Percentiles rank a stretch among this genome's conserved stretches.
Conservation (phyloP, 1,140 invertebrate species). For the Drepana arcuata region DNA sequence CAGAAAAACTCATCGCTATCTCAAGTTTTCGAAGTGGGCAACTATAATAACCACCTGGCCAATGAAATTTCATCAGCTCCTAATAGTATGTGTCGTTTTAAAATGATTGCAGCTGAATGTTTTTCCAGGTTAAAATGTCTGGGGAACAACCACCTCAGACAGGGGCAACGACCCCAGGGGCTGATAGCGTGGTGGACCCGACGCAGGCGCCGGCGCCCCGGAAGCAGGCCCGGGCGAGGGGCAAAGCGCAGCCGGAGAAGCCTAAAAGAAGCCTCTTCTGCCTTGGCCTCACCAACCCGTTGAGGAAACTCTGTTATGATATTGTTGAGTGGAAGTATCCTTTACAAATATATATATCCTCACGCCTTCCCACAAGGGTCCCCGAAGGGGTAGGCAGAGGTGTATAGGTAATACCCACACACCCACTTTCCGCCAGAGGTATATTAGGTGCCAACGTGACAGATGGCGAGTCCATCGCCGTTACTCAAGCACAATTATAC, state of each 20-base stretch:
- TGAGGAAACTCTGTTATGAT: conserved; percentile 95
- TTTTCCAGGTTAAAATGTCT: conserved; percentile 49
- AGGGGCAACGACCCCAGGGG: conserved; percentile 29
- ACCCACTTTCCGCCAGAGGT: too few species aligned
- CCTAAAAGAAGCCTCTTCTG: conserved; percentile 95
- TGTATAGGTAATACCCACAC: too few species aligned
- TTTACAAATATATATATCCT: too few species aligned
- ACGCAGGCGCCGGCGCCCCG: conserved; percentile 50
- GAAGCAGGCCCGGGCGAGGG: conserved; percentile 78
- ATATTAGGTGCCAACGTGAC: too few species aligned
- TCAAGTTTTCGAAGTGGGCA: too few species aligned
- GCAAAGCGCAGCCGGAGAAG: conserved; percentile 89
- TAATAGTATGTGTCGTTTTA: background rate
- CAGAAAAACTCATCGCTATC: too few species aligned
- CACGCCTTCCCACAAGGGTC: too few species aligned
- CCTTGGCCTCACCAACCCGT: conserved; percentile 94
- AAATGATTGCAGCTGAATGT: conserved; percentile 1
- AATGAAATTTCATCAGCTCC: background rate
- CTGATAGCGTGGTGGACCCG: conserved; percentile 35
- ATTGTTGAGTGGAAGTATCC: conserved; percentile 99
- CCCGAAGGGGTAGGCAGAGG: too few species aligned
- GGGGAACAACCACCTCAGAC: conserved; percentile 30
- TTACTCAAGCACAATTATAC: too few species aligned
- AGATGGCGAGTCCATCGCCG: too few species aligned
- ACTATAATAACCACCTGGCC: background rate